Percentiles rank a stretch among this genome's conserved stretches.
Evolutionary conservation across 2,113 vertebrate genomes (phyloP).

Genomic region (Loxodonta africana): DNA sequence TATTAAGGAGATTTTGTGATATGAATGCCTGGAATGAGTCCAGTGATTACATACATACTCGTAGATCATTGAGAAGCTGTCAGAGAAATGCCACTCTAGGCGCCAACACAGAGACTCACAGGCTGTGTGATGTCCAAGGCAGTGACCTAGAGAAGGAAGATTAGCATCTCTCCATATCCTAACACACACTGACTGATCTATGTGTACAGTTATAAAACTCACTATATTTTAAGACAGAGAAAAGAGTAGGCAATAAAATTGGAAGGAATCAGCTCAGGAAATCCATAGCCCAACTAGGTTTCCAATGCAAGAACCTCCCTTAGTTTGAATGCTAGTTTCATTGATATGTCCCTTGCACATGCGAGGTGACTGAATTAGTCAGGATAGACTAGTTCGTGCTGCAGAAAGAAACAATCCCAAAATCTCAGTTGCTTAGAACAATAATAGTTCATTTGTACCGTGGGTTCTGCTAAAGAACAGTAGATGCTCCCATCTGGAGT

Average conservation of each 20-base stretch:
- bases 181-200: not conserved
- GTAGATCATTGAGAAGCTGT: constrained; percentile 28
- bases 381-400: not conserved
- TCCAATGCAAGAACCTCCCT: not conserved
- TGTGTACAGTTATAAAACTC: not conserved
- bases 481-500: not conserved
- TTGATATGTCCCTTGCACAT: not conserved
- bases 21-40: constrained; percentile 24
- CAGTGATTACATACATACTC: not conserved
- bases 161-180: not conserved
- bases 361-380: not conserved
- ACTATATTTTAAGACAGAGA: constrained; percentile 22
- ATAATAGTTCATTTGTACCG: not conserved
- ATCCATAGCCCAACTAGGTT: not conserved
- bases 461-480: not conserved
- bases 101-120: not conserved
- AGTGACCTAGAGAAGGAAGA: not conserved
- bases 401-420: not conserved
- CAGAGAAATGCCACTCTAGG: not conserved
- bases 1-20: constrained; percentile 43
- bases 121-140: not conserved
- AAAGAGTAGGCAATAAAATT: not conserved
- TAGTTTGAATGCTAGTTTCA: constrained; percentile 22
- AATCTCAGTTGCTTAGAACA: not conserved
- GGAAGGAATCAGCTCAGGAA: constrained; percentile 26